Conservation (phyloP, 2,888 invertebrate genomes). For the Tetragonisca angustula region DNA sequence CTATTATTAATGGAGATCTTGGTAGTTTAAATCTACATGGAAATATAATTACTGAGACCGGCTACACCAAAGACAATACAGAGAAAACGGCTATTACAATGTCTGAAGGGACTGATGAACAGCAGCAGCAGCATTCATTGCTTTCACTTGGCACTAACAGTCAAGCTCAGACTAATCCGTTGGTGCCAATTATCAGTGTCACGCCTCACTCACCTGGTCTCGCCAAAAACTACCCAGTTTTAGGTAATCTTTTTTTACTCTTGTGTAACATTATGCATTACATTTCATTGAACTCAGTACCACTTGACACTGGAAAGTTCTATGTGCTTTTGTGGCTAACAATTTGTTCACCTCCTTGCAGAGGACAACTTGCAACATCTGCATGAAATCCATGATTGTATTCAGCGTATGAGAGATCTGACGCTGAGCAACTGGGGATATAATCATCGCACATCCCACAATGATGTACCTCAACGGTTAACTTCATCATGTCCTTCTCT, state of each 20-base stretch:
- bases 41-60: conserved; percentile 70
- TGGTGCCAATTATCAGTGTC: conserved; percentile 94
- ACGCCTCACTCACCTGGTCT: conserved; percentile 93
- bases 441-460: conserved; percentile 74
- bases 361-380: conserved; percentile 92
- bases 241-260: conserved; percentile 82
- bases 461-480: conserved; percentile 85
- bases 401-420: conserved; percentile 91
- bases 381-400: conserved; percentile 90
- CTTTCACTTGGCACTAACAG: conserved; percentile 72
- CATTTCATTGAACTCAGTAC: conserved; percentile 15
- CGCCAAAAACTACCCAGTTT: conserved; percentile 88
- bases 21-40: conserved; percentile 75
- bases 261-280: neutral
- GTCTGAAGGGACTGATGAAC: conserved; percentile 74
- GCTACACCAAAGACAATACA: conserved; percentile 80
- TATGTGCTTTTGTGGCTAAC: conserved; percentile 52
- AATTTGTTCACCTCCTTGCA: conserved; percentile 71
- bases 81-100: conserved; percentile 74
- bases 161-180: conserved; percentile 81
- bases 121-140: conserved; percentile 74
- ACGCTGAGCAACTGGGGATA: conserved; percentile 82
- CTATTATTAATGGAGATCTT: conserved; percentile 74
- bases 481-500: conserved; percentile 91
- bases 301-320: conserved; percentile 11